Evolutionary conservation across 2,888 invertebrate species (phyloP).

Genomic region (Aphidoletes aphidimyza): DNA sequence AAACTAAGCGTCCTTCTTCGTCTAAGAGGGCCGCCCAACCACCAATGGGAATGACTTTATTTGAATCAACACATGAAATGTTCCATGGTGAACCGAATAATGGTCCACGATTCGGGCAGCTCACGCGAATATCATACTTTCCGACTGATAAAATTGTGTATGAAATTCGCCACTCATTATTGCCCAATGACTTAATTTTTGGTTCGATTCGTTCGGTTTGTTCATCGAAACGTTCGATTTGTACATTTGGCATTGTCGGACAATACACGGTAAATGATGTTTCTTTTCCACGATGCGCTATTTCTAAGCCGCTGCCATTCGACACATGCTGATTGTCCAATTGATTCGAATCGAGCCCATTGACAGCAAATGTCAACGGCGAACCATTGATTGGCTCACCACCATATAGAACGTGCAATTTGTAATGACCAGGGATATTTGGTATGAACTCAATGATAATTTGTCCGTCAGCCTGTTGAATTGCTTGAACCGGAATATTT

Average conservation of each 20-base stretch:
- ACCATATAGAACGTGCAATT: conserved; percentile 76
- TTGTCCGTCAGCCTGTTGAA: conserved; percentile 74
- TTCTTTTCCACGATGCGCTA: conserved; percentile 77
- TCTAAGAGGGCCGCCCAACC: conserved; percentile 89
- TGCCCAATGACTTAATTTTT: conserved; percentile 69
- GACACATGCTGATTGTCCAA: conserved; percentile 69
- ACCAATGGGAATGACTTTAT: conserved; percentile 71
- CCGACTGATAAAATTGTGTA: conserved; percentile 94
- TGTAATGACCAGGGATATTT: conserved; percentile 77
- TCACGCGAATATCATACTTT: conserved; percentile 87
- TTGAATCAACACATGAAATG: conserved; percentile 68
- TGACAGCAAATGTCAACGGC: conserved; percentile 71
- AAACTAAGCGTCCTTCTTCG: conserved; percentile 76
- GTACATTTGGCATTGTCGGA: conserved; percentile 71
- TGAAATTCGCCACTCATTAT: conserved; percentile 87
- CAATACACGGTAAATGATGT: conserved; percentile 75
- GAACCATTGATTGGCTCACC: conserved; percentile 71
- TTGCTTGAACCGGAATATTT: conserved; percentile 82
- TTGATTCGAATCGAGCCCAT: conserved; percentile 68
- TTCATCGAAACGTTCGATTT: conserved; percentile 68
- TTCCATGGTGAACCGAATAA: conserved; percentile 85
- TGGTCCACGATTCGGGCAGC: conserved; percentile 71
- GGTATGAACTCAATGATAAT: conserved; percentile 87
- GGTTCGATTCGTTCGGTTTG: conserved; percentile 66
- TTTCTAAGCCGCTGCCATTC: conserved; percentile 75